A percentile compares a stretch with the other conserved stretches of the same genome.
Conservation (phyloP, 2,797 vertebrate genomes). For the Periparus ater region DNA sequence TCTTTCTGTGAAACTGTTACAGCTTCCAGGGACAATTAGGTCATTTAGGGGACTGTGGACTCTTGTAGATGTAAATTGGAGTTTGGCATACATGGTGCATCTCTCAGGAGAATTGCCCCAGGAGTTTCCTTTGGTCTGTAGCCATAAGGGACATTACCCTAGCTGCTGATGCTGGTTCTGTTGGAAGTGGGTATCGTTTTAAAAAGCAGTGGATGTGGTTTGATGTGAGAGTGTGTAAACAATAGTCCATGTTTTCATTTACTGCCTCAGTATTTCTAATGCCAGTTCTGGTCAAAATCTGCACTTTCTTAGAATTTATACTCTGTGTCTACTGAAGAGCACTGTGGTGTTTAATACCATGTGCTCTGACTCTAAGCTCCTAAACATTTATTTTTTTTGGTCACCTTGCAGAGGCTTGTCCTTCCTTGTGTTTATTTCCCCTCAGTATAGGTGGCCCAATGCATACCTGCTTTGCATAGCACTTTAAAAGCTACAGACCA, state of each 20-base stretch:
- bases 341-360: not conserved
- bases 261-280: not conserved
- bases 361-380: not conserved
- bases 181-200: not conserved
- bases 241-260: not conserved
- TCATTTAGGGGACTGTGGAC: not conserved
- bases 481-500: not conserved
- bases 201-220: not conserved
- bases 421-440: not conserved
- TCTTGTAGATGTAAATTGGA: not conserved
- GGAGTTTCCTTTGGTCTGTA: not conserved
- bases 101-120: not conserved
- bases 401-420: not conserved
- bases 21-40: not conserved
- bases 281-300: not conserved
- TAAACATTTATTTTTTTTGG: fast-evolving
- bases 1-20: not conserved
- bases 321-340: not conserved
- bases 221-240: not conserved
- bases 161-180: not conserved
- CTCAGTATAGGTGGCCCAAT: not conserved
- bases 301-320: not conserved
- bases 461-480: not conserved
- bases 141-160: fast-evolving
- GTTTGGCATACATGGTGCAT: not conserved